Evolutionary conservation across 2,888 invertebrate genomes (phyloP).

Genomic region (Eristalis arbustorum): DNA sequence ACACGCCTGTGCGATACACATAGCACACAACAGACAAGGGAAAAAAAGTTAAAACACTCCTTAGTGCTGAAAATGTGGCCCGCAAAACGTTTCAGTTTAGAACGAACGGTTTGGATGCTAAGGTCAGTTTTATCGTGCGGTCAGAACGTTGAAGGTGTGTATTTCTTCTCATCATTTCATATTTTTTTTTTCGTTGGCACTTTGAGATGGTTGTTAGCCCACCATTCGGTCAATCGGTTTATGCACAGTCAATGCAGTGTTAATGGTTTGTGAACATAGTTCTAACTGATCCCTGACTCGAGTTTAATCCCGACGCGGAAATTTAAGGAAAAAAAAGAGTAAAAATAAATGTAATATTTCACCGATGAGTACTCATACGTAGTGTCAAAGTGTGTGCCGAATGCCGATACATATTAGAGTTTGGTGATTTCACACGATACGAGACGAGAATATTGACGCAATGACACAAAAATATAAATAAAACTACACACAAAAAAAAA

Average conservation of each 20-base stretch:
- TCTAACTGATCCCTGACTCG: background rate
- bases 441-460: constrained; percentile 42
- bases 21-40: background rate
- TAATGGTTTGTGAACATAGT: background rate
- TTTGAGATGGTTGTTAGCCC: constrained; percentile 2
- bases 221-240: background rate
- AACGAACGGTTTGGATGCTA: constrained; percentile 78
- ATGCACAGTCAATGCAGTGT: background rate
- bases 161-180: constrained; percentile 36
- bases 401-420: constrained; percentile 41
- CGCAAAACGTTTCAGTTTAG: constrained; percentile 76
- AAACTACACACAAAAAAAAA: constrained; percentile 8
- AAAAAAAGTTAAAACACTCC: constrained; percentile 30
- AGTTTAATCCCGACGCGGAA: background rate
- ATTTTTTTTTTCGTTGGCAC: background rate
- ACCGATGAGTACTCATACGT: background rate
- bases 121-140: constrained; percentile 75
- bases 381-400: constrained; percentile 20
- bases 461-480: constrained; percentile 55
- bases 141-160: constrained; percentile 71
- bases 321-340: constrained; percentile 4
- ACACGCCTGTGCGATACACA: constrained; percentile 32
- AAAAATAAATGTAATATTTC: background rate
- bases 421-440: constrained; percentile 43
- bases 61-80: constrained; percentile 71